Evolutionary conservation across 2,113 vertebrate species (phyloP).

Genomic region (Anthoscopus minutus): DNA sequence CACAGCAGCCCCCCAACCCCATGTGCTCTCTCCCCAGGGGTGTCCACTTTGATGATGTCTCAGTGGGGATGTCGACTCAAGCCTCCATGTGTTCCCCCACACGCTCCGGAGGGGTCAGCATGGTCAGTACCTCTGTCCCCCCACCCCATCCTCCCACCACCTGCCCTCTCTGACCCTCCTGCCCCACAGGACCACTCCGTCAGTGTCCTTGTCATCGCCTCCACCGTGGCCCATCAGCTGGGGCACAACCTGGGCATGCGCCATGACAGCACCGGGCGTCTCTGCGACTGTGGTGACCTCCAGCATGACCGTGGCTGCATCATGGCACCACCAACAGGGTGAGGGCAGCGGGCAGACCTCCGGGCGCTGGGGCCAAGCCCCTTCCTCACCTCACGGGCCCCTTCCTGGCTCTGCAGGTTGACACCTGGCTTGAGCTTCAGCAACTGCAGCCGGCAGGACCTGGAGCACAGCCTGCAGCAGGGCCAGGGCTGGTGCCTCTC

Average conservation of each 20-base stretch:
- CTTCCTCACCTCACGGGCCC: accelerated
- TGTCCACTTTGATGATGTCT: conserved; percentile 72
- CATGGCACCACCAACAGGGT: conserved; percentile 89
- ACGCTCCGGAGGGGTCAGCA: conserved; percentile 85
- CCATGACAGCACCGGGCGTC: conserved; percentile 73
- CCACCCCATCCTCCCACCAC: accelerated
- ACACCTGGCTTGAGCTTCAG: conserved; percentile 89
- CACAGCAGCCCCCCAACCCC: accelerated
- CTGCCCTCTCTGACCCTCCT: background rate
- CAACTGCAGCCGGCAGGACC: conserved; percentile 84
- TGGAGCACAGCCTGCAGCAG: conserved; percentile 75
- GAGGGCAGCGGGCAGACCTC: background rate
- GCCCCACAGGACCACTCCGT: conserved; percentile 69
- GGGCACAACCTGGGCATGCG: conserved; percentile 91
- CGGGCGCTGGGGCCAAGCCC: accelerated
- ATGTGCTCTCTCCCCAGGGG: conserved; percentile 65
- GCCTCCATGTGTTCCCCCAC: conserved; percentile 85
- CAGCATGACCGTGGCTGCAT: conserved; percentile 86
- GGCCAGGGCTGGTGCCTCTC: conserved; percentile 85
- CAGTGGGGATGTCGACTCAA: conserved; percentile 85
- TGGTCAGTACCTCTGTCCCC: conserved; percentile 72
- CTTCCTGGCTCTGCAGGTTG: conserved; percentile 67
- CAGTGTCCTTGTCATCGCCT: conserved; percentile 83
- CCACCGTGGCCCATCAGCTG: conserved; percentile 89
- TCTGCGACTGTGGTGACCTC: conserved; percentile 78